Percentiles rank a stretch among this genome's conserved stretches.
phyloP scores from a whole-genome alignment of 2,797 vertebrate genomes.

The Aratinga solstitialis region DNA sequence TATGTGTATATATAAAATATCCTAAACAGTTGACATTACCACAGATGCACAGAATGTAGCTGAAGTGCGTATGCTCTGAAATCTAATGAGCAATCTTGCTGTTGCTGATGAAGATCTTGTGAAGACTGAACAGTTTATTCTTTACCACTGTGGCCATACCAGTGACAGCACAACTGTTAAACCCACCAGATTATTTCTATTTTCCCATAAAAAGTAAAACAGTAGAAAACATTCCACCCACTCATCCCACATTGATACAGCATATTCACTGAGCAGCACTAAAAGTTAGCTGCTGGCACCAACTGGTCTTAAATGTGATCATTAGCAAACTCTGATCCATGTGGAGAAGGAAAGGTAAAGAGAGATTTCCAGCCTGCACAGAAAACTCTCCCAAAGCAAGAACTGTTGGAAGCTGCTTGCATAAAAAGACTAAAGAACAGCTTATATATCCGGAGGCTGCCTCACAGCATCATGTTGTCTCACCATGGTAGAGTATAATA shows the following conservation, averaged over 20 bases:
- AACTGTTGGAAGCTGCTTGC: background rate
- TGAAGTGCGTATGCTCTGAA: constrained; percentile 7
- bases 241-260: constrained; percentile 9
- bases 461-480: background rate
- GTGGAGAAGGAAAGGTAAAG: constrained; percentile 19
- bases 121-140: constrained; percentile 51
- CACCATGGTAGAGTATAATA: background rate
- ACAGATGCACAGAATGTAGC: constrained; percentile 7
- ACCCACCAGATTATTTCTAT: constrained; percentile 40
- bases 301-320: constrained; percentile 30
- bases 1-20: background rate
- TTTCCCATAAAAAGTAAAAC: constrained; percentile 47
- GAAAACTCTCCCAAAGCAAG: background rate
- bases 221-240: constrained; percentile 61
- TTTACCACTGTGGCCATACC: constrained; percentile 11
- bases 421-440: background rate
- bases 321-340: background rate
- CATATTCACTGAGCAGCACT: constrained; percentile 25
- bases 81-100: constrained; percentile 55
- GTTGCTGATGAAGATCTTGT: constrained; percentile 48
- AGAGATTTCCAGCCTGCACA: background rate
- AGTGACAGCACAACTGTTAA: constrained; percentile 56
- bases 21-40: background rate
- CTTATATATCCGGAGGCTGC: background rate
- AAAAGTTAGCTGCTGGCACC: constrained; percentile 47